A percentile compares a stretch with the other conserved stretches of the same genome.
Conservation (phyloP, 2,888 invertebrate genomes). For the Diplazon laetatorius region DNA sequence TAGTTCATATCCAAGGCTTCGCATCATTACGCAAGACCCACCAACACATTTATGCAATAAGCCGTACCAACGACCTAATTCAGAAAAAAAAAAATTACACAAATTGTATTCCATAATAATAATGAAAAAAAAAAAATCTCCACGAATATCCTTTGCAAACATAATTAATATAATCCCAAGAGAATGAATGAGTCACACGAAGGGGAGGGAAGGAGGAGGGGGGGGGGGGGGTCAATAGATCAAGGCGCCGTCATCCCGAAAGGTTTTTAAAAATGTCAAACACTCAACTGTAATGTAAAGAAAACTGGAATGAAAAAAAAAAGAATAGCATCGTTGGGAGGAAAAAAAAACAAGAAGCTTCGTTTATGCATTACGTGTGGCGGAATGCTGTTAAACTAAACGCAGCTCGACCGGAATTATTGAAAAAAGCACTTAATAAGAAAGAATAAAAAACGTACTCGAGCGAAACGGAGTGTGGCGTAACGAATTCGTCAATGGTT, state of each 20-base stretch:
- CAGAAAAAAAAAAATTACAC: background rate
- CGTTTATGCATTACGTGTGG: conserved; percentile 9
- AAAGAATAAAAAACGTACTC: conserved; percentile 13
- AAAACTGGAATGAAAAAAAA: background rate
- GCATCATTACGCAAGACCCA: background rate
- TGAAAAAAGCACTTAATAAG: conserved; percentile 9
- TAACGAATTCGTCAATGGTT: conserved; percentile 52
- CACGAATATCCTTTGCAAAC: background rate
- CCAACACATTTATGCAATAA: background rate
- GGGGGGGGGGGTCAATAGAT: too few relatives aligned
- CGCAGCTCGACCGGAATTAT: background rate
- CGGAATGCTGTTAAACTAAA: conserved; percentile 2
- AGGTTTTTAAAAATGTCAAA: too few relatives aligned
- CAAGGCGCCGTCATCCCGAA: too few relatives aligned
- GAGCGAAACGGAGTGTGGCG: conserved; percentile 25
- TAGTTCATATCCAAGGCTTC: conserved; percentile 9
- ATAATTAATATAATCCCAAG: background rate
- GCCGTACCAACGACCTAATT: background rate
- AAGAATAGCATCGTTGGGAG: background rate
- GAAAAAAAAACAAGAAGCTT: background rate
- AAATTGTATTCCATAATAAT: background rate
- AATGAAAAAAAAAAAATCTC: background rate
- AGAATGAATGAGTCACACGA: background rate
- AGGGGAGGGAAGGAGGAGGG: background rate
- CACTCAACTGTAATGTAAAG: too few relatives aligned